Evolutionary conservation across 2,888 invertebrate species (phyloP), one percentile per base, ranked within the genome.

Genomic region (Myopa tessellatipennis): DNA sequence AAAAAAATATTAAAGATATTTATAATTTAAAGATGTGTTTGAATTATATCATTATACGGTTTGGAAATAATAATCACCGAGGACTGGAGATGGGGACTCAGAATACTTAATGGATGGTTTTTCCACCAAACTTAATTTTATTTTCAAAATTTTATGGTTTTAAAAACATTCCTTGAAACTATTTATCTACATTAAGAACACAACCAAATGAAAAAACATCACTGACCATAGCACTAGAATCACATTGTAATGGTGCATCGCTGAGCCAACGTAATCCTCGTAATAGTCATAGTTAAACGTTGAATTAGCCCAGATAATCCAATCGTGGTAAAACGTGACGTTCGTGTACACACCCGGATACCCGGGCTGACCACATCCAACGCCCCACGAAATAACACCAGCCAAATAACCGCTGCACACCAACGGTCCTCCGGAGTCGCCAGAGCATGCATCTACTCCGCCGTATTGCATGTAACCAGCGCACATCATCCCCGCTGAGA

Each of bases 321-420:
- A 85, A 26, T 75, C 77, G 8, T 75, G 4, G 40, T 77, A 85
- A 61, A 77, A 82, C 0, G 83, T 83, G 52, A 83, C 83, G 77
- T 84, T 83, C 5, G 83, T 83, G 69, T 83, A 83, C 14, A 85
- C 79, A 38, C 83, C 84, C 0, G 84, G 82, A 78, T 79, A 84
- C 14, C 81, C 82, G 4, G 78, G 76, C 18, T 79, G 36, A 6
- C 81, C 84, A 50, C 85, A 84, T 12, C 80, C 79, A 69, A 78
- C 65, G 40, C 84, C 84, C 84, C 83, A 84, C 10, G 84, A 84
- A 0, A 84, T 83, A 70, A 84, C 81, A 7, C 84, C 84, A 3
- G 76, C 80, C 34, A 84, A 78, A 3, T 63, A 26, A 67, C 79
- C 79, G 65, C 81, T 80, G 68, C 83, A 83, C 36, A 80, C 82